phyloP scores from a whole-genome alignment of 2,797 vertebrate species.

The Netta rufina region DNA sequence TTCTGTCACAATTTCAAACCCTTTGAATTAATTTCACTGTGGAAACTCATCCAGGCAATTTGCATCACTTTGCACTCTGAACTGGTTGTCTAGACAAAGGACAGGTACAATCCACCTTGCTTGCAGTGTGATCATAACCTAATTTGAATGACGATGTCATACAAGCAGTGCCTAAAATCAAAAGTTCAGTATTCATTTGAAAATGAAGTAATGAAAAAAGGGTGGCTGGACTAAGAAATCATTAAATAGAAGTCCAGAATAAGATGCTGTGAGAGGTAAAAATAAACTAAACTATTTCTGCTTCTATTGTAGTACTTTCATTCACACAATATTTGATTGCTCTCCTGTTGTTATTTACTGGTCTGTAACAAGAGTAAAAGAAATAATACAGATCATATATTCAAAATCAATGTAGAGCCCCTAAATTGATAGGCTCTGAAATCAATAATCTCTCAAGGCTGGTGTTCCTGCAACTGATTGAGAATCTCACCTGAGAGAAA shows the following conservation, averaged over 20 bases:
- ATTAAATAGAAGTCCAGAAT: background rate
- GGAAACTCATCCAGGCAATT: background rate
- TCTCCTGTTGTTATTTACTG: background rate
- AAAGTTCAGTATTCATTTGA: background rate
- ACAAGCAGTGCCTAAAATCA: background rate
- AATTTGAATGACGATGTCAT: background rate
- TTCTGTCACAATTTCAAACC: slow-evolving; percentile 14
- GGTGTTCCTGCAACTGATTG: background rate
- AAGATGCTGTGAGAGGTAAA: background rate
- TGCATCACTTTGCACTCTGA: background rate
- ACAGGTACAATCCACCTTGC: background rate
- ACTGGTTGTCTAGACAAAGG: background rate
- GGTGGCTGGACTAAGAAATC: background rate
- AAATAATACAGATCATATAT: background rate
- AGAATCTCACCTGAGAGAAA: background rate
- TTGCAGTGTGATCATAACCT: background rate
- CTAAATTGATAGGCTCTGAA: background rate
- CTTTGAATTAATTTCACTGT: background rate
- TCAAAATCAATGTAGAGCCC: background rate
- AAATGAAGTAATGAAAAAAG: background rate
- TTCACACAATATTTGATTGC: background rate
- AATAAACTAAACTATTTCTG: background rate
- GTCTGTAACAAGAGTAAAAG: background rate
- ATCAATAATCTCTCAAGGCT: background rate
- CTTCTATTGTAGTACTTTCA: background rate